These are phyloP conservation scores for Cheilosia urbana DNA, from an alignment of 2,888 invertebrate genomes.

Conservation along the genomic window DNA sequence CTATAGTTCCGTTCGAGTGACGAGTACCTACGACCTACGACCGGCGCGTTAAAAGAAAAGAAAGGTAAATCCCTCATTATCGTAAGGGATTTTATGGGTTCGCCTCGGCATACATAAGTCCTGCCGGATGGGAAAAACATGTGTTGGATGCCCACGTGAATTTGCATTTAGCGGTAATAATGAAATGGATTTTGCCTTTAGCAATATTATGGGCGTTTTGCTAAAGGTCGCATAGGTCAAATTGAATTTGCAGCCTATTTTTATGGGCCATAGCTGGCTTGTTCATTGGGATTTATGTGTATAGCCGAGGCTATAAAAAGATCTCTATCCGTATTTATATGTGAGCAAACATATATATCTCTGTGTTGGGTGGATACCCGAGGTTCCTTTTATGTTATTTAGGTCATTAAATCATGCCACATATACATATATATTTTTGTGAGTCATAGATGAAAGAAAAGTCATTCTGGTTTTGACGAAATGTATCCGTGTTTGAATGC, in stretches of 20 bases:
- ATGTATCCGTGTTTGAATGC: conserved; percentile 46
- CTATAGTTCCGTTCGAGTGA: conserved; percentile 62
- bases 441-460: conserved; percentile 44
- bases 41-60: background rate
- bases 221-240: conserved; percentile 68
- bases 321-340: conserved; percentile 37
- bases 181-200: conserved; percentile 48
- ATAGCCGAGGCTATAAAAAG: conserved; percentile 35
- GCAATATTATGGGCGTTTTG: conserved; percentile 9
- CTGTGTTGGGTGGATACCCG: conserved; percentile 40
- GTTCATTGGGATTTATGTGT: conserved; percentile 62
- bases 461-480: conserved; percentile 54
- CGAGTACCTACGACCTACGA: too few species aligned
- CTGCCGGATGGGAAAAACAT: conserved; percentile 1
- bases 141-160: conserved; percentile 44
- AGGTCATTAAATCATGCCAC: conserved; percentile 66
- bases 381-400: conserved; percentile 57
- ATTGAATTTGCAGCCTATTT: conserved; percentile 69
- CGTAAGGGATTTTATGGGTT: conserved; percentile 63
- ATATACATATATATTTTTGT: conserved; percentile 27
- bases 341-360: background rate
- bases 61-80: conserved; percentile 57
- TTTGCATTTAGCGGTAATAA: conserved; percentile 74
- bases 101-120: conserved; percentile 5
- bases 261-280: conserved; percentile 56